A percentile compares a stretch with the other conserved stretches of the same genome.
These are phyloP conservation scores for Panonychus citri DNA, from an alignment of 1,140 invertebrate genomes.

Conservation along the genomic window DNA sequence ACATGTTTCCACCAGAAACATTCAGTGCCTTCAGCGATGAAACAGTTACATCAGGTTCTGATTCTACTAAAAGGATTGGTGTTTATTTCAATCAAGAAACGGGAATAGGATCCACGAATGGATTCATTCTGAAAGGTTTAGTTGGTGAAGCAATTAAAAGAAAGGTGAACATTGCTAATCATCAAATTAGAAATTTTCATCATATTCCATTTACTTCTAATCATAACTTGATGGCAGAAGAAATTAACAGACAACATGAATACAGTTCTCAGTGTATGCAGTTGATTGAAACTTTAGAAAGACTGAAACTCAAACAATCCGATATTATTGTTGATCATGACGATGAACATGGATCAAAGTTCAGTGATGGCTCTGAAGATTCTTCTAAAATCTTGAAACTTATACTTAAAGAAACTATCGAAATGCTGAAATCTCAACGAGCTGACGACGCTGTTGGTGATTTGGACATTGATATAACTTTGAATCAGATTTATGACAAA, in stretches of 20 bases:
- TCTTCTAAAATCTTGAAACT: no score
- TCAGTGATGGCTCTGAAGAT: no score
- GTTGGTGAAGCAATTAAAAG: constrained; percentile 37
- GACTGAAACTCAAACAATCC: no score
- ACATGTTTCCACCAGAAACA: not conserved
- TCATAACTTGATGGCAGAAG: not conserved
- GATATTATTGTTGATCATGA: no score
- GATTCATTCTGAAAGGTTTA: constrained; percentile 16
- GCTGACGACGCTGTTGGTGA: no score
- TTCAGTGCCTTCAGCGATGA: not conserved
- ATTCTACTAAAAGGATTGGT: constrained; percentile 21
- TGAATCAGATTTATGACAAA: no score
- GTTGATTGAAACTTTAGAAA: no score
- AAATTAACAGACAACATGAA: no score
- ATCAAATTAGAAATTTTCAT: not conserved
- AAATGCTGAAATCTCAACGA: not conserved
- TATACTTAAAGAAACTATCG: no score
- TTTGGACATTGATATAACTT: no score
- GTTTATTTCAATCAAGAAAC: constrained; percentile 4
- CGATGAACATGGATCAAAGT: no score
- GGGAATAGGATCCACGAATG: constrained; percentile 5
- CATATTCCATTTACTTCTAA: not conserved
- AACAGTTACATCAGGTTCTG: constrained; percentile 17
- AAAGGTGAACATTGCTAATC: constrained; percentile 46
- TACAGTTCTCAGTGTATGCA: no score